Evolutionary conservation across 2,888 invertebrate genomes (phyloP).

Genomic region (Oegoconia quadripuncta): DNA sequence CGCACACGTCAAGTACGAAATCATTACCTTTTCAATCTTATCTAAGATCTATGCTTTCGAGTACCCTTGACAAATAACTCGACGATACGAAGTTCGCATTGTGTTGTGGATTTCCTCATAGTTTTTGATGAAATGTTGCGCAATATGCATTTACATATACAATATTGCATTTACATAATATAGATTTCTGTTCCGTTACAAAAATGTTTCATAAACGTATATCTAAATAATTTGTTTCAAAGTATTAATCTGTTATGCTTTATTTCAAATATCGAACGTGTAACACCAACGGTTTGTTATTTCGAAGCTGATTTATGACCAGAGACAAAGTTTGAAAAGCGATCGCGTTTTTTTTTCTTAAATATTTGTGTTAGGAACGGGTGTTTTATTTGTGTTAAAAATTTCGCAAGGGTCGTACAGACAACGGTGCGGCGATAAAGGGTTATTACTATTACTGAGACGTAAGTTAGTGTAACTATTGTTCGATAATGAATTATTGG

Average conservation of each 20-base stretch:
- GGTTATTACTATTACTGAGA: constrained; percentile 73
- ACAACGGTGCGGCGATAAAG: constrained; percentile 60
- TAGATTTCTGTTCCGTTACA: no score
- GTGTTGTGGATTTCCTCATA: no score
- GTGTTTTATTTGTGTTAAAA: constrained; percentile 76
- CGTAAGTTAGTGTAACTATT: constrained; percentile 67
- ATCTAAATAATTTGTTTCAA: constrained; percentile 8
- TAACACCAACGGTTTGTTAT: constrained; percentile 61
- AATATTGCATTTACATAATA: no score
- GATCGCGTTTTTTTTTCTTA: constrained; percentile 54
- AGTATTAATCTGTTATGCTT: constrained; percentile 56
- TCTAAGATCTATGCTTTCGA: constrained; percentile 45
- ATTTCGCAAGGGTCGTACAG: constrained; percentile 70
- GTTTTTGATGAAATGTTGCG: no score
- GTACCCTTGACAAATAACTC: constrained; percentile 26
- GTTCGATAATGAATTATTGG: constrained; percentile 78
- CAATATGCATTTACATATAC: no score
- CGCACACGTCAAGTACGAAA: constrained; percentile 58
- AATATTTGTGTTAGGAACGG: constrained; percentile 74
- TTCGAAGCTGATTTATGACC: constrained; percentile 70
- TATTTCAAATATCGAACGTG: constrained; percentile 62
- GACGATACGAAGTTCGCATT: constrained; percentile 4
- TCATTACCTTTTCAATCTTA: constrained; percentile 54
- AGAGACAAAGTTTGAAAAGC: constrained; percentile 67
- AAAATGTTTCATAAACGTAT: no score